Base-by-base conservation (phyloP, 2,797 vertebrate species). In the Selene dorsalis region DNA sequence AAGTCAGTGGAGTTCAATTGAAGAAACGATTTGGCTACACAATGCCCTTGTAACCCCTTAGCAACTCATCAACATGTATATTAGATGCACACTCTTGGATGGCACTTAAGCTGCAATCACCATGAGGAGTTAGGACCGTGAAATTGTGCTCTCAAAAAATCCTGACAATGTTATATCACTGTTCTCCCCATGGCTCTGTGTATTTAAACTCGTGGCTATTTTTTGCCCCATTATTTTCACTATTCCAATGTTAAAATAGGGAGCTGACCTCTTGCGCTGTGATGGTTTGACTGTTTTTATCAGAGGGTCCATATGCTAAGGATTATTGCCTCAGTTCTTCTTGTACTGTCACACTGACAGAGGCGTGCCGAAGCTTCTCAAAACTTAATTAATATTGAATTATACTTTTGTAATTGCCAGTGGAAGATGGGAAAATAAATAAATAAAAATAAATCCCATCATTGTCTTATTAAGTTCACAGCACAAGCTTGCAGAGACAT, bases 11-110 rank as follows among this genome's bases (percentile, higher is more conserved):
- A 86, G 84, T 91, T 91, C 84, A 87, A 91, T 90, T 87, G 84
- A 86, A 88, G 87, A 80, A 91, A 87, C 58, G 53, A 87, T 89
- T 85, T 80, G 79, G 70, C 75, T 55, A 72, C 4, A 56, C 77
- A 47, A 66, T 79, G 73, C 69, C 86, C 87, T 76, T 77, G 84
- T 85, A 88, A 90, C 87, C 91, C 84, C 62, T 74, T 81, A 88
- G 88, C 88, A 85, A 90, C 88, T 91, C 89, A 92, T 93, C 91
- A 86, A 73, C 86, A 91, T 92, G 89, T 88, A 86, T 91, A 92
- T 93, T 90, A 93, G 90, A 91, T 86, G 83, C 90, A 82, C 80
- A 69, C 89, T 87, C 86, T 82, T 80, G 83, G 87, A 87, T 81
- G 83, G 82, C 79, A 88, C 88, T 91, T 89, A 87, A 83, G 69